These are phyloP conservation scores for Arnoldichthys spilopterus DNA, from an alignment of 2,797 vertebrate genomes.

Conservation along the genomic window DNA sequence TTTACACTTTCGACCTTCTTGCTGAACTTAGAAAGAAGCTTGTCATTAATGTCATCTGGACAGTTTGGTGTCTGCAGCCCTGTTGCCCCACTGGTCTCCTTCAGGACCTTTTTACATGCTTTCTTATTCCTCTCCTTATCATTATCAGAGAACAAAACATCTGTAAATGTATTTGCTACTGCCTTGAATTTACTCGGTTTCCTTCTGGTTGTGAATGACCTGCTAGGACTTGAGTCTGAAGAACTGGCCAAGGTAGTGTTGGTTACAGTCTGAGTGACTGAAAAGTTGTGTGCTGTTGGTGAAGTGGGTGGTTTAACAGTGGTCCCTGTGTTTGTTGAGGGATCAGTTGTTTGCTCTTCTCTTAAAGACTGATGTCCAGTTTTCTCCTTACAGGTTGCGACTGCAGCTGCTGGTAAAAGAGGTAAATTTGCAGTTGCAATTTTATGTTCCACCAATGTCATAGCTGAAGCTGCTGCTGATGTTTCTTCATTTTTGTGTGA, in stretches of 20 bases:
- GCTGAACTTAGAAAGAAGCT: background rate
- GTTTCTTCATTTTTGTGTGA: background rate
- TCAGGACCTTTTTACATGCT: background rate
- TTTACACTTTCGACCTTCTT: background rate
- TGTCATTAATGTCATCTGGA: background rate
- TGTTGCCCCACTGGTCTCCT: background rate
- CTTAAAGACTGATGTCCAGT: background rate
- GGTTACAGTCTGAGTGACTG: background rate
- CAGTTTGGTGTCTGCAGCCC: background rate
- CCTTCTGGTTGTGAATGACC: background rate
- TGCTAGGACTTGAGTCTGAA: background rate
- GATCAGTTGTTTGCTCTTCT: background rate
- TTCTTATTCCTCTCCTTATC: background rate
- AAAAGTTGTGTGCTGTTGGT: background rate
- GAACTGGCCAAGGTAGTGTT: background rate
- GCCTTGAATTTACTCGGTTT: background rate
- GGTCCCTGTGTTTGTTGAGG: background rate
- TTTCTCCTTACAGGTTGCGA: background rate
- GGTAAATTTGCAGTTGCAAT: background rate
- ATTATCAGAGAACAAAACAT: background rate
- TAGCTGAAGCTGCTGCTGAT: background rate
- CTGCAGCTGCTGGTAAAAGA: background rate
- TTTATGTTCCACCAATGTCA: background rate
- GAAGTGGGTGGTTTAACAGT: background rate
- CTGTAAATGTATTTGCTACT: background rate